phyloP scores from a whole-genome alignment of 2,113 vertebrate species.

The Solea senegalensis region DNA sequence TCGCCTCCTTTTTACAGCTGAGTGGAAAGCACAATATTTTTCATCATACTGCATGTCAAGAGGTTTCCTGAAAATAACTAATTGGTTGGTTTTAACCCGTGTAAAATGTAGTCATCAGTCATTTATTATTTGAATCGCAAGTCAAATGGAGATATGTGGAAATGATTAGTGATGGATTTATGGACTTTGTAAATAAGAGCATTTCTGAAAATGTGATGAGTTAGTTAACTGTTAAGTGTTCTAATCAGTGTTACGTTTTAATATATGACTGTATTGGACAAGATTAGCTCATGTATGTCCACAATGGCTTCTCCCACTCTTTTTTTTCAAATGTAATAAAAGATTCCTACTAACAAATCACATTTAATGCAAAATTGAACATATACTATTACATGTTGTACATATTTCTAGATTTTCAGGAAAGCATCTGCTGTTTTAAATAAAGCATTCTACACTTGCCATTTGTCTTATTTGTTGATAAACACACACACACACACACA shows the following conservation, averaged over 20 bases:
- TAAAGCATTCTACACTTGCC: neutral
- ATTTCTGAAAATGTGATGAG: neutral
- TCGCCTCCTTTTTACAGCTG: conserved; percentile 34
- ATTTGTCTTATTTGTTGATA: neutral
- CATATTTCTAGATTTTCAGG: too few relatives aligned
- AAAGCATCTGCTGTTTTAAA: neutral
- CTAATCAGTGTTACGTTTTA: neutral
- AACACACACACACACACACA: neutral
- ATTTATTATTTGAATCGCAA: neutral
- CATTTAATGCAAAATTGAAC: neutral
- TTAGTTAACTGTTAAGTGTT: neutral
- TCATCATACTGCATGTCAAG: conserved; percentile 11
- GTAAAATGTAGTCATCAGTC: neutral
- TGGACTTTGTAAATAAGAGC: neutral
- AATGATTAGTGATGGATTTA: neutral
- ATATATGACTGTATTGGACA: neutral
- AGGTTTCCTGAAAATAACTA: neutral
- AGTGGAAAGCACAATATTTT: conserved; percentile 18
- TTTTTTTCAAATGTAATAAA: neutral
- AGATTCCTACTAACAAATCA: neutral
- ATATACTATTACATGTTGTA: neutral
- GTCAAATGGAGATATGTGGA: neutral
- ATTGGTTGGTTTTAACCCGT: neutral
- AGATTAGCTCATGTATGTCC: neutral
- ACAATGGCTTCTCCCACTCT: neutral